These are phyloP conservation scores for Trissolcus brochymenae DNA, from an alignment of 2,888 invertebrate species.

Conservation along the genomic window DNA sequence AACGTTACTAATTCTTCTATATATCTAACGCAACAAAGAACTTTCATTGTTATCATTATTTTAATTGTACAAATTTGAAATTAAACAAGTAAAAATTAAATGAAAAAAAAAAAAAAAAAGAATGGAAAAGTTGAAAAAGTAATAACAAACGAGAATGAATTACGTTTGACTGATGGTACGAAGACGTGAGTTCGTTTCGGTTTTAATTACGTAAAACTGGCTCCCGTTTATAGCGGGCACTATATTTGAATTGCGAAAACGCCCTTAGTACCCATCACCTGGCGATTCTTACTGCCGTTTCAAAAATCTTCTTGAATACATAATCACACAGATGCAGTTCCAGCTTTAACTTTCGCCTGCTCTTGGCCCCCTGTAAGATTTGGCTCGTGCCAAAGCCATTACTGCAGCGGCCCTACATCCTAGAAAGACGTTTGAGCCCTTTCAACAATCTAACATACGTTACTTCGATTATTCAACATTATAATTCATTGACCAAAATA, in stretches of 20 bases:
- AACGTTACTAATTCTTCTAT: neutral
- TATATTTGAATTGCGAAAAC: slow-evolving; percentile 27
- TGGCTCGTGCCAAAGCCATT: slow-evolving; percentile 74
- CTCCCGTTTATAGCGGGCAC: neutral
- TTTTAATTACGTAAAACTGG: slow-evolving; percentile 23
- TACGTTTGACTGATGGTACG: neutral
- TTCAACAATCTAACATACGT: slow-evolving; percentile 11
- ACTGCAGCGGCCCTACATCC: slow-evolving; percentile 59
- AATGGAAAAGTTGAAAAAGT: neutral
- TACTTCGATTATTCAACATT: slow-evolving; percentile 11
- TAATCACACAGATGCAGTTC: slow-evolving; percentile 48
- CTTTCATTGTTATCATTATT: neutral
- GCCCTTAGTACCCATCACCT: slow-evolving; percentile 66
- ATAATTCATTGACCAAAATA: too few species aligned
- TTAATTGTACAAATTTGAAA: neutral
- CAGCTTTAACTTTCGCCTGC: slow-evolving; percentile 59
- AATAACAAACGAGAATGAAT: slow-evolving; percentile 1
- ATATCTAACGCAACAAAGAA: neutral
- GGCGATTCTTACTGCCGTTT: slow-evolving; percentile 66
- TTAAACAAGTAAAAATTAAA: too few species aligned
- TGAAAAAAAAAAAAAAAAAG: too few species aligned
- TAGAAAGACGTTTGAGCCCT: slow-evolving; percentile 46
- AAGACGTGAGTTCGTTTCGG: neutral
- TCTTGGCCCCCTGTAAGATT: slow-evolving; percentile 60
- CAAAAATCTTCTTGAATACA: slow-evolving; percentile 58